Conservation (phyloP, 2,797 vertebrate species). For the Semotilus atromaculatus region DNA sequence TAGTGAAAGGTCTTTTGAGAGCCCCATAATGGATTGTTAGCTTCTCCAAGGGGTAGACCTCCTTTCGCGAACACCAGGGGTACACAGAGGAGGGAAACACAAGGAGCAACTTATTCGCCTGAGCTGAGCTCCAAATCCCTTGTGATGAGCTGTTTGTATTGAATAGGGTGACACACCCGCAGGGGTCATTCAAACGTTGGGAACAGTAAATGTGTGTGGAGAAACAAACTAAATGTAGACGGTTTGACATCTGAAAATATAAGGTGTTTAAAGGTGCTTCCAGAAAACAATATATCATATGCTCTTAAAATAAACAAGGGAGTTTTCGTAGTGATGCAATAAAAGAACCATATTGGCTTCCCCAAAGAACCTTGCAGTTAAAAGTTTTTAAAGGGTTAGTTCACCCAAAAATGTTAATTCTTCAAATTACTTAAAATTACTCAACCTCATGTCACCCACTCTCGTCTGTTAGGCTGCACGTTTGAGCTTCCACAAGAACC, state of each 20-base stretch:
- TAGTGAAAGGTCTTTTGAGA: conserved; percentile 65
- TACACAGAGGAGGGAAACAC: conserved; percentile 56
- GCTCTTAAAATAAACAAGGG: neutral
- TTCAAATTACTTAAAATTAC: too few species aligned
- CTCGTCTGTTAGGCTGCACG: neutral
- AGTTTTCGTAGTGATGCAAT: neutral
- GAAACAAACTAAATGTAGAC: neutral
- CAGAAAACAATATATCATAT: neutral
- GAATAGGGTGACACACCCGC: conserved; percentile 51
- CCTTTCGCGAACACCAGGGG: conserved; percentile 60
- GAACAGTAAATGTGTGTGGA: conserved; percentile 13
- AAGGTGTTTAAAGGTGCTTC: neutral
- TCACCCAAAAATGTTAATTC: neutral
- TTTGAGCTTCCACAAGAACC: neutral
- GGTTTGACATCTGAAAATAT: neutral
- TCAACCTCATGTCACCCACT: neutral
- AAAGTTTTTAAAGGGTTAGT: neutral
- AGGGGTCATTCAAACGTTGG: conserved; percentile 40
- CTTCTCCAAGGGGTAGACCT: conserved; percentile 60
- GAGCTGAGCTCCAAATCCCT: conserved; percentile 50
- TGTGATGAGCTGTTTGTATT: conserved; percentile 58
- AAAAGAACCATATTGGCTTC: neutral
- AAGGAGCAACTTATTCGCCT: conserved; percentile 61
- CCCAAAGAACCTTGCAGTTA: neutral
- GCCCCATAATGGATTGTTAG: conserved; percentile 63